Evolutionary conservation across 1,140 invertebrate genomes (phyloP).

Genomic region (Neomicropteryx cornuta): DNA sequence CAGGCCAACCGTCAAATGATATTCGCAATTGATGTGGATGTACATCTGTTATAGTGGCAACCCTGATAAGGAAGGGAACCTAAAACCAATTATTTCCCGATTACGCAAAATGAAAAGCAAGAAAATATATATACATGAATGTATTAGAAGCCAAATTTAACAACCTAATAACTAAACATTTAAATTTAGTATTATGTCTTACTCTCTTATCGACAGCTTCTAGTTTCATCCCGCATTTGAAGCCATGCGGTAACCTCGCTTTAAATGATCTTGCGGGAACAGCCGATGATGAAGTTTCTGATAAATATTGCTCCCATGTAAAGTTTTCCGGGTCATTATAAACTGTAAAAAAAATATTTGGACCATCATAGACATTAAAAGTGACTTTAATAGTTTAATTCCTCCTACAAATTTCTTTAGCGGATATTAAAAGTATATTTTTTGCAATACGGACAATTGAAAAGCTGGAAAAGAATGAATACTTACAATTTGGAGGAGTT

Average conservation of each 20-base stretch:
- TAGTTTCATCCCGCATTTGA: constrained; percentile 78
- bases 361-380: too few relatives aligned
- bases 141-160: neutral
- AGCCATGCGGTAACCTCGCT: constrained; percentile 64
- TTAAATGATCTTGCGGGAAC: constrained; percentile 80
- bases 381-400: too few relatives aligned
- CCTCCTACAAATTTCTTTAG: too few relatives aligned
- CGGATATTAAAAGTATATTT: too few relatives aligned
- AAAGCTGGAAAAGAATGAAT: too few relatives aligned
- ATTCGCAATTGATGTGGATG: constrained; percentile 69
- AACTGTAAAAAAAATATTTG: constrained; percentile 35
- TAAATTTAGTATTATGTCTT: constrained; percentile 33
- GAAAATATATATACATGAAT: constrained; percentile 1
- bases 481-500: constrained; percentile 77
- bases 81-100: constrained; percentile 10
- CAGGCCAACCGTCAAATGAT: constrained; percentile 86
- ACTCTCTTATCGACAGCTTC: constrained; percentile 86
- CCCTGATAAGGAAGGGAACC: constrained; percentile 63
- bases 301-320: constrained; percentile 77
- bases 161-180: too few relatives aligned
- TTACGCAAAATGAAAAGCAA: neutral
- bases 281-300: constrained; percentile 59
- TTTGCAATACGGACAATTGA: too few relatives aligned
- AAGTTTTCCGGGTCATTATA: constrained; percentile 63
- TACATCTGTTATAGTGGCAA: constrained; percentile 72